Evolutionary conservation across 2,888 invertebrate species (phyloP), one percentile per base, ranked within the genome.

Genomic region (Cheilosia grossa): DNA sequence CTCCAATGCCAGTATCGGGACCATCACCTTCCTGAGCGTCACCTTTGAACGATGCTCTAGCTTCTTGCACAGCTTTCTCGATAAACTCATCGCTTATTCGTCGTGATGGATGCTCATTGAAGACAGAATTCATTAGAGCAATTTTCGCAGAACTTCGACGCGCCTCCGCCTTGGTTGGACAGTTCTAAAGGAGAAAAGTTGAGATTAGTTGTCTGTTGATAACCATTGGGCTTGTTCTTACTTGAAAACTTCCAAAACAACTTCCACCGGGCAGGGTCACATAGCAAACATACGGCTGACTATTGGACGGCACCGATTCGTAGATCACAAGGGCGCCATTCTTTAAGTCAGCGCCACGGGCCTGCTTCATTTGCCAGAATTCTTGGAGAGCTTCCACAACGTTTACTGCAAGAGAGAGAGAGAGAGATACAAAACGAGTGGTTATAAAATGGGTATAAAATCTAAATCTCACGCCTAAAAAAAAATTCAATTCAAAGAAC

Each of bases 351-450:
- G 96, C 95, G 88, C 97, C 97, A 83, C 97, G 93, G 64, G 97
- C 95, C 88, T 97, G 96, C 93, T 98, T 98, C 97, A 98, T 97
- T 93, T 98, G 98, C 98, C 98, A 98, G 93, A 98, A 98, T 93
- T 98, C 98, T 92, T 98, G 98, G 77, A 98, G 93, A 9, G 98
- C 98, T 92, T 98, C 98, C 78, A 98, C 98, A 86, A 98, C 98
- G 93, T 98, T 98, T 88, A 98, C 98, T 96, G 94, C 54, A 93
- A 92, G 6, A 27, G 27, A 27, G 27, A 27, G 27, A 64, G 10
- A 83, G 61, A 86, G 61, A 70, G 78, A 44, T 54, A 40, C 19
- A 10, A 2, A 53, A 44, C 15, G 13, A 33, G 3, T 33, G 5
- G 19, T 17, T 33, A 5, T 7, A 30, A 30, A 9, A 21, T 2